These are phyloP conservation scores for Epistrophe grossulariae DNA, from an alignment of 2,888 invertebrate species.

Conservation along the genomic window DNA sequence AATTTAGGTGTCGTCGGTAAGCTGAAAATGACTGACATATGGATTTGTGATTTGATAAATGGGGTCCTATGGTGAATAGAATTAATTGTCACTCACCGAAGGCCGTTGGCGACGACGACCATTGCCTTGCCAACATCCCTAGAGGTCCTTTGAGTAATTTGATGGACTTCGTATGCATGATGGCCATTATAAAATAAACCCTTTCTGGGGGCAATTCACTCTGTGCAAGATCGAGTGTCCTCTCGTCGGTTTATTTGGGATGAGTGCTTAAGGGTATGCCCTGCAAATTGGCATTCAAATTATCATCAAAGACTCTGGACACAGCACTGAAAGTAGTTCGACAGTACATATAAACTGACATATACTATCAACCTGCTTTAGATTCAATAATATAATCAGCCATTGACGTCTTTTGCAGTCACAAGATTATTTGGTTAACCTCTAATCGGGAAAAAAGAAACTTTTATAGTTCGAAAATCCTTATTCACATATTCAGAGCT, in stretches of 20 bases:
- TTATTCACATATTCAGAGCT: not conserved
- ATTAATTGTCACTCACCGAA: constrained; percentile 7
- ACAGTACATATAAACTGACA: not conserved
- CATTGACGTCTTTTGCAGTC: constrained; percentile 37
- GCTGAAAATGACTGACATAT: constrained; percentile 68
- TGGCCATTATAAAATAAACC: not conserved
- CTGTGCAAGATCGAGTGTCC: not conserved
- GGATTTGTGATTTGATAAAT: constrained; percentile 72
- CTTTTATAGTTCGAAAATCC: constrained; percentile 21
- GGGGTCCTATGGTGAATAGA: constrained; percentile 28
- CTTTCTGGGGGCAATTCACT: not conserved
- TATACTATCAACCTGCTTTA: not conserved
- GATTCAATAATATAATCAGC: constrained; percentile 10
- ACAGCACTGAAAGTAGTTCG: constrained; percentile 13
- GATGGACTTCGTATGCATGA: constrained; percentile 48
- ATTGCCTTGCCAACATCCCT: not conserved
- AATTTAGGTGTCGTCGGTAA: constrained; percentile 54
- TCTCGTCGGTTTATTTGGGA: not conserved
- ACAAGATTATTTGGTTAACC: constrained; percentile 59
- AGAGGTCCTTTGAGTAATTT: constrained; percentile 24
- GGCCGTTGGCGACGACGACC: too few relatives aligned
- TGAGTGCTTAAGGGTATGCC: not conserved
- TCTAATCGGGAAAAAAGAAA: constrained; percentile 54
- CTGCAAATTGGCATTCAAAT: constrained; percentile 20
- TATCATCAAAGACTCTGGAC: constrained; percentile 35